Percentiles rank a stretch among this genome's conserved stretches.
Conservation (phyloP, 2,888 invertebrate species). For the Lamellibrachia columna region DNA sequence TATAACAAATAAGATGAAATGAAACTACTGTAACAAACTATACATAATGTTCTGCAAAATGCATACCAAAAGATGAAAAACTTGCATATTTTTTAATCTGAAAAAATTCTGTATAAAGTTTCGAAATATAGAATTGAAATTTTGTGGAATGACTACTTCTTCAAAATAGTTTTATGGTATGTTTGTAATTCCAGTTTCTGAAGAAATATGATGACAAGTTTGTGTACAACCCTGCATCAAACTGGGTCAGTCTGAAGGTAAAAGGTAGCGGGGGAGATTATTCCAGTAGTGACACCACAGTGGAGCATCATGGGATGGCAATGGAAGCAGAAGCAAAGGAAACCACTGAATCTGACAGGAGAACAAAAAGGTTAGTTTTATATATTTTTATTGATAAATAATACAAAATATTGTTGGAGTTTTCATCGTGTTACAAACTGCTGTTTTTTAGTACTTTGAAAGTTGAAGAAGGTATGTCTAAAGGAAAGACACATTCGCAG, state of each 20-base stretch:
- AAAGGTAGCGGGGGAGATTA: conserved; percentile 13
- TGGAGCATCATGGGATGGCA: not conserved
- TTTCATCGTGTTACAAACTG: too few relatives aligned
- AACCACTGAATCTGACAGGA: not conserved
- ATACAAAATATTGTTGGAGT: not conserved
- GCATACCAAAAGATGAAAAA: too few relatives aligned
- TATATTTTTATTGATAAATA: not conserved
- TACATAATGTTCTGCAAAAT: too few relatives aligned
- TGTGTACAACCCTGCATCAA: conserved; percentile 47
- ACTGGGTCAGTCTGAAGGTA: conserved; percentile 45
- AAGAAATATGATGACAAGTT: conserved; percentile 54
- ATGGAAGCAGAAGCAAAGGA: not conserved
- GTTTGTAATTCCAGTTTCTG: conserved; percentile 53
- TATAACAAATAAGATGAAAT: too few relatives aligned
- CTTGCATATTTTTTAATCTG: too few relatives aligned
- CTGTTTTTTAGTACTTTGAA: too few relatives aligned
- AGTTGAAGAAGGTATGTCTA: too few relatives aligned
- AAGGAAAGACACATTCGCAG: too few relatives aligned
- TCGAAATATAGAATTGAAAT: not conserved
- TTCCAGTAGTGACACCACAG: conserved; percentile 8
- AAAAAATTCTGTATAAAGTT: not conserved
- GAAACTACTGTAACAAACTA: too few relatives aligned
- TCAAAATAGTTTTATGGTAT: not conserved
- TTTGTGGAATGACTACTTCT: not conserved
- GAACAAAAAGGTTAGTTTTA: not conserved